phyloP scores from a whole-genome alignment of 64 coral and sea anemone genomes.

The Acropora yongei region DNA sequence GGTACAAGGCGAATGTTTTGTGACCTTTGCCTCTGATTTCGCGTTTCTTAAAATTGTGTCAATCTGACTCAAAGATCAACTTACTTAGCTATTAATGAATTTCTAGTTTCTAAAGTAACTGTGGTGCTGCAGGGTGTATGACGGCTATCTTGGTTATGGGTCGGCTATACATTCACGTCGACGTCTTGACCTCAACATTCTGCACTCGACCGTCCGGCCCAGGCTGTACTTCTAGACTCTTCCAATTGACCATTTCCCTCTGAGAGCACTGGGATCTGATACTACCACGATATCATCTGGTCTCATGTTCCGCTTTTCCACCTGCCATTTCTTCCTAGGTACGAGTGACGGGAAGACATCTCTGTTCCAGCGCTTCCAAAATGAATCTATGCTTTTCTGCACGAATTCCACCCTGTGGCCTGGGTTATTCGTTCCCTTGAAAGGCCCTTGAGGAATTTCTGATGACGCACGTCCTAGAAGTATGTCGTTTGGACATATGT shows the following conservation, averaged over 20 bases:
- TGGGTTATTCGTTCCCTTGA: slow-evolving; percentile 18
- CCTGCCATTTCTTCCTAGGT: not conserved
- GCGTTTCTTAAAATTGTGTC: no score
- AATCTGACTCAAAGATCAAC: no score
- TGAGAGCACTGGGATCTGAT: slow-evolving; percentile 17
- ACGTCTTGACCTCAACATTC: slow-evolving; percentile 4
- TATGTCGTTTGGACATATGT: slow-evolving; percentile 58
- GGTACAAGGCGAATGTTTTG: no score
- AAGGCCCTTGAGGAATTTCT: slow-evolving; percentile 51
- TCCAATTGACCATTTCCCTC: slow-evolving; percentile 44
- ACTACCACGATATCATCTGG: slow-evolving; percentile 32
- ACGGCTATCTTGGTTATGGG: slow-evolving; percentile 3
- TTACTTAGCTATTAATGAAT: no score
- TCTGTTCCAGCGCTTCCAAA: not conserved
- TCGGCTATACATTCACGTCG: not conserved
- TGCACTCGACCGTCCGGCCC: not conserved
- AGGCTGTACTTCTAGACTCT: slow-evolving; percentile 27
- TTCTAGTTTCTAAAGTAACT: no score
- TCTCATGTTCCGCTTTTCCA: slow-evolving; percentile 34
- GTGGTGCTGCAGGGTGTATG: no score
- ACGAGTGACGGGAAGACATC: slow-evolving; percentile 54
- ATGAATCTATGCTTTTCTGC: not conserved
- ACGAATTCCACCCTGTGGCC: not conserved
- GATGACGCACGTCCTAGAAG: slow-evolving; percentile 10
- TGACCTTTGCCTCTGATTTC: no score